Percentiles rank a stretch among this genome's conserved stretches.
Evolutionary conservation across 1,140 invertebrate species (phyloP).

Genomic region (Nylanderia fulva): DNA sequence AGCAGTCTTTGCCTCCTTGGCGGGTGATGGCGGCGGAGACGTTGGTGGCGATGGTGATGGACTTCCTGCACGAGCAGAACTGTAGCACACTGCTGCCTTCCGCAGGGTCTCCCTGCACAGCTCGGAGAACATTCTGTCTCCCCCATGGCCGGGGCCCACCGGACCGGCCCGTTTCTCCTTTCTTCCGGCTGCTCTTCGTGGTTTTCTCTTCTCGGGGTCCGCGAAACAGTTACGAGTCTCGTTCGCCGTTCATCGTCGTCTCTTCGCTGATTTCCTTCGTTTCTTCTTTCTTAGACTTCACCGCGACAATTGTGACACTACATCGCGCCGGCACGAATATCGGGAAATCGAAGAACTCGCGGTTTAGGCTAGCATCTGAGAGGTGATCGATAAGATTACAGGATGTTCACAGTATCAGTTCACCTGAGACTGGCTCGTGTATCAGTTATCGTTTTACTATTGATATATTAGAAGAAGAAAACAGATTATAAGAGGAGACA

Average conservation of each 20-base stretch:
- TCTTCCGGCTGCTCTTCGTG: constrained; percentile 27
- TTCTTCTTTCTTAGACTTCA: constrained; percentile 23
- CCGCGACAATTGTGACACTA: constrained; percentile 16
- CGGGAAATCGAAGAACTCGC: neutral
- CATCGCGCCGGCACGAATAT: constrained; percentile 34
- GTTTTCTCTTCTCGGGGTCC: neutral
- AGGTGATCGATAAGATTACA: constrained; percentile 38
- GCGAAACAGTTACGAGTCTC: constrained; percentile 34
- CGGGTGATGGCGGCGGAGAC: constrained; percentile 83
- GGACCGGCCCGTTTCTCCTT: constrained; percentile 73
- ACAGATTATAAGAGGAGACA: too few species aligned
- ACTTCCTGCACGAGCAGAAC: constrained; percentile 83
- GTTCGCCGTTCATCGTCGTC: constrained; percentile 40
- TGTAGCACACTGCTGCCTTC: constrained; percentile 86
- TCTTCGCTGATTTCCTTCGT: neutral
- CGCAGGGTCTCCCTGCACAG: constrained; percentile 88
- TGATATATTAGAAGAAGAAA: constrained; percentile 2
- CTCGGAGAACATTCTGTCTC: constrained; percentile 88
- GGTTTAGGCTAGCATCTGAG: constrained; percentile 18
- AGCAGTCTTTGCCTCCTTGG: constrained; percentile 82
- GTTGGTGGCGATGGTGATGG: constrained; percentile 84
- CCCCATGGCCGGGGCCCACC: constrained; percentile 84
- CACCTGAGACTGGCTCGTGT: constrained; percentile 39
- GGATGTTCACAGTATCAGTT: neutral
- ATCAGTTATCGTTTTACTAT: constrained; percentile 33